Evolutionary conservation across 2,797 vertebrate genomes (phyloP).

Genomic region (Hydrolagus colliei): DNA sequence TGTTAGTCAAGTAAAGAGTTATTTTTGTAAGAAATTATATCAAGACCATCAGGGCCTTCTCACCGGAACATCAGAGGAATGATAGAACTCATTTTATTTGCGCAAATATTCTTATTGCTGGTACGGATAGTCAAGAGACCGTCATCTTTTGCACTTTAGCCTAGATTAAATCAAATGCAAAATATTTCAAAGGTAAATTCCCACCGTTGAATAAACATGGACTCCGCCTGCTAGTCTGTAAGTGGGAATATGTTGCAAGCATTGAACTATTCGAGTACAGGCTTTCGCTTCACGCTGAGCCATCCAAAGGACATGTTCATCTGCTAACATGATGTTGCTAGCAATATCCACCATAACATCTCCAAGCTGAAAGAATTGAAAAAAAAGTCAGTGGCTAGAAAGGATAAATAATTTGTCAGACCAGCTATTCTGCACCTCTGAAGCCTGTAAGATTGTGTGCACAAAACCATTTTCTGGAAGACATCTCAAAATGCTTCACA

Average conservation of each 20-base stretch:
- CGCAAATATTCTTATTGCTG: not conserved
- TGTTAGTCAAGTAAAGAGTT: not conserved
- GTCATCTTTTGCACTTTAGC: not conserved
- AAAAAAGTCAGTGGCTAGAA: not conserved
- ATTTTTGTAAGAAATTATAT: no score
- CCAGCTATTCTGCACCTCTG: not conserved
- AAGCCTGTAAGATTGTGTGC: no score
- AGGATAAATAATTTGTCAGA: not conserved
- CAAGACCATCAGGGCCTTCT: no score
- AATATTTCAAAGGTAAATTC: constrained; percentile 37
- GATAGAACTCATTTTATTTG: not conserved
- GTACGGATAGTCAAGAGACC: not conserved
- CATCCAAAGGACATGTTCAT: constrained; percentile 85
- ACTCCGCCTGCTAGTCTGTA: constrained; percentile 73
- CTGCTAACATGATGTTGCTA: constrained; percentile 91
- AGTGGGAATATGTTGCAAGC: constrained; percentile 76
- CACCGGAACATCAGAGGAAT: no score
- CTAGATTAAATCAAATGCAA: not conserved
- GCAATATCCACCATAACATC: constrained; percentile 94
- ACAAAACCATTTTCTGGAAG: no score
- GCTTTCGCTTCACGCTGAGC: constrained; percentile 85
- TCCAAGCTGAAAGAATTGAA: constrained; percentile 63
- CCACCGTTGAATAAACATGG: constrained; percentile 83
- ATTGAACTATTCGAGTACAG: constrained; percentile 81
- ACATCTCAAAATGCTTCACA: no score